Conservation (phyloP, 1,140 invertebrate species). For the Laupala kohalensis region DNA sequence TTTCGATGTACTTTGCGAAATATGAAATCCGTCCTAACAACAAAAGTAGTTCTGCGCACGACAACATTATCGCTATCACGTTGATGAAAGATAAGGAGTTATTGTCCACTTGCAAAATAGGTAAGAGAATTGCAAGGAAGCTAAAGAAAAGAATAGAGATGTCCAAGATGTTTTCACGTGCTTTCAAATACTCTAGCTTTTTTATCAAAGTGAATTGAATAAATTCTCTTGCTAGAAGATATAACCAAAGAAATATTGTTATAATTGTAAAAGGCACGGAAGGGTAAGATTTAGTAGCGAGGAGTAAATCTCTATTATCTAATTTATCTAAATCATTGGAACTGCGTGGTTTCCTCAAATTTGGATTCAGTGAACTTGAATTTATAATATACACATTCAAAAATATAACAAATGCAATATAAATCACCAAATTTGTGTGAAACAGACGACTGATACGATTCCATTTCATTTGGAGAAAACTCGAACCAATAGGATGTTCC, state of each 20-base stretch:
- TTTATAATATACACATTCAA: neutral
- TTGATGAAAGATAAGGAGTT: neutral
- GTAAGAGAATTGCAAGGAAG: neutral
- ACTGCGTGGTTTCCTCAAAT: too few species aligned
- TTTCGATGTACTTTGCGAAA: neutral
- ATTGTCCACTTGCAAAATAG: neutral
- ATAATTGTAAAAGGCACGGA: too few species aligned
- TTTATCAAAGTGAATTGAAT: neutral
- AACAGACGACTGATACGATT: neutral
- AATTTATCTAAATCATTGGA: too few species aligned
- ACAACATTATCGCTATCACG: neutral
- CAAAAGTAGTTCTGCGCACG: neutral
- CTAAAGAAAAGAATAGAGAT: neutral
- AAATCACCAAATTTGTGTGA: neutral
- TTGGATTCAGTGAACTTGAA: neutral
- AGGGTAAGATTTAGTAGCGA: too few species aligned
- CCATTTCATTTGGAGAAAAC: neutral
- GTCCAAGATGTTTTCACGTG: neutral
- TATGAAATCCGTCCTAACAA: neutral
- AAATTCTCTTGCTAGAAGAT: neutral
- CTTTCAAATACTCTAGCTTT: neutral
- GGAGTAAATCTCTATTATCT: too few species aligned
- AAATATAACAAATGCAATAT: neutral
- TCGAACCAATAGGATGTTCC: neutral
- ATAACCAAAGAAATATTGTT: neutral